A percentile compares a stretch with the other conserved stretches of the same genome.
These are phyloP conservation scores for Butorides virescens DNA, from an alignment of 2,113 vertebrate genomes.

Conservation along the genomic window DNA sequence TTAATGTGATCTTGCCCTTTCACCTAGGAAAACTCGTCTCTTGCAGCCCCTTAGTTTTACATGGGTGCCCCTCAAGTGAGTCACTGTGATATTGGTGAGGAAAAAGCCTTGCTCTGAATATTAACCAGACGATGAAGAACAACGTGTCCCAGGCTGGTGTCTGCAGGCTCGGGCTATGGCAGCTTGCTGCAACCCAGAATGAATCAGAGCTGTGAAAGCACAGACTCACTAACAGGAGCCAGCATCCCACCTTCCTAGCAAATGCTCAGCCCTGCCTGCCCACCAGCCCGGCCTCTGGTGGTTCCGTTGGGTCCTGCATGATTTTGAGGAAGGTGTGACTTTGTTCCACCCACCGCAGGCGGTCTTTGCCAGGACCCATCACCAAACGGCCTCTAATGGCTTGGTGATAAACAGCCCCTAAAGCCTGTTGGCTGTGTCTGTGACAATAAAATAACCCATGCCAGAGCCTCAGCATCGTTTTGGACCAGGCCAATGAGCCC, in stretches of 20 bases:
- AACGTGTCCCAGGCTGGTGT: neutral
- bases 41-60: neutral
- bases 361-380: neutral
- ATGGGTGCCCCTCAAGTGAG: neutral
- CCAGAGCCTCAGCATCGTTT: neutral
- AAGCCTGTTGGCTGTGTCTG: rapidly evolving
- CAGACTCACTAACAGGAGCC: neutral
- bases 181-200: neutral
- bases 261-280: neutral
- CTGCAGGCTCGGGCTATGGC: neutral
- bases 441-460: neutral
- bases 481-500: neutral
- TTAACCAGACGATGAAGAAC: neutral
- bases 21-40: neutral
- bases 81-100: rapidly evolving
- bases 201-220: constrained; percentile 52
- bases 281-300: neutral
- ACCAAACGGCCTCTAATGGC: neutral
- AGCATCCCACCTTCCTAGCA: neutral
- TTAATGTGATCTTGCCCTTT: neutral
- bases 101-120: neutral
- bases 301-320: neutral
- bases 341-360: neutral
- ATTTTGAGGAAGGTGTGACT: rapidly evolving
- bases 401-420: neutral